phyloP scores from a whole-genome alignment of 1,140 invertebrate genomes.

The Drosophila nikananu region DNA sequence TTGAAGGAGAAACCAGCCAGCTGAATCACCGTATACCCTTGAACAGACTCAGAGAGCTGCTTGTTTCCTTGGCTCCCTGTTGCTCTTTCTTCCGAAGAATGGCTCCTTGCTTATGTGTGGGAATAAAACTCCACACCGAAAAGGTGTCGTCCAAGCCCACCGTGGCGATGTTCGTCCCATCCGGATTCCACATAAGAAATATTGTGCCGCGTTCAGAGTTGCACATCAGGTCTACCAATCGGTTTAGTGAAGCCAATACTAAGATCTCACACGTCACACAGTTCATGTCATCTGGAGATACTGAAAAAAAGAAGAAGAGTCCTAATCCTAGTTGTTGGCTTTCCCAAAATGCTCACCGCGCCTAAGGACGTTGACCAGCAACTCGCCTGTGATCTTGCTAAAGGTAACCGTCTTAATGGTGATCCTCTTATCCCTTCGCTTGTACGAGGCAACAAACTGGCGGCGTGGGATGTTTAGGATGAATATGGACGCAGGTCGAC shows the following conservation, averaged over 20 bases:
- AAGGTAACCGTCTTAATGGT: constrained; percentile 66
- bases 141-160: constrained; percentile 75
- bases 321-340: neutral
- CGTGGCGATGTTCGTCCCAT: constrained; percentile 75
- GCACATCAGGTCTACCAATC: constrained; percentile 71
- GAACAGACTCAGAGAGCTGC: constrained; percentile 44
- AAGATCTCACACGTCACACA: constrained; percentile 59
- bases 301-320: neutral
- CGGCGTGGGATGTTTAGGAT: constrained; percentile 66
- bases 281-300: constrained; percentile 43
- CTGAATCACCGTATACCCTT: constrained; percentile 33
- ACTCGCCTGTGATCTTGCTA: constrained; percentile 78
- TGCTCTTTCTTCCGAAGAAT: constrained; percentile 14
- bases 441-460: constrained; percentile 73
- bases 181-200: constrained; percentile 79
- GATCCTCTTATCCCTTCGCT: constrained; percentile 61
- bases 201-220: constrained; percentile 61
- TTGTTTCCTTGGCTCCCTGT: neutral
- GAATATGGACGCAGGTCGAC: constrained; percentile 63
- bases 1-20: neutral
- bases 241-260: constrained; percentile 73
- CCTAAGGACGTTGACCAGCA: constrained; percentile 71
- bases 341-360: constrained; percentile 33
- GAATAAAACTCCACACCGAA: constrained; percentile 75
- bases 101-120: constrained; percentile 26